A percentile compares a stretch with the other conserved stretches of the same genome.
Evolutionary conservation across 2,113 vertebrate species (phyloP).

Genomic region (Saccopteryx leptura): DNA sequence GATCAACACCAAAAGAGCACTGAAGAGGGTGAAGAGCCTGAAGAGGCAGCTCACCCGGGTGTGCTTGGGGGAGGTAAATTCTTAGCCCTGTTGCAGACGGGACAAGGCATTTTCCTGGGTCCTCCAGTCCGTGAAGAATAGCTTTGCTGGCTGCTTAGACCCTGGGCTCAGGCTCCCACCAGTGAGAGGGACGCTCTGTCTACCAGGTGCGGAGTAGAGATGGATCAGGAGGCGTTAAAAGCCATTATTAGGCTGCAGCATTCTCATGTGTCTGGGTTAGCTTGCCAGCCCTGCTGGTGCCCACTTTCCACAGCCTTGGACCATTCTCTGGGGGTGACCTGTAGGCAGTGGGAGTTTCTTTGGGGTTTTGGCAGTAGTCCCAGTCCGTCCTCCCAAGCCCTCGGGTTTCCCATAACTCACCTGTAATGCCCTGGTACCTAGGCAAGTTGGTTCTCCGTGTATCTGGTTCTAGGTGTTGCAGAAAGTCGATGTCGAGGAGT

Average conservation of each 20-base stretch:
- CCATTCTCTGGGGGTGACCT: neutral
- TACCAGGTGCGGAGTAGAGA: neutral
- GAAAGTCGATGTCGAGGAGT: slow-evolving; percentile 94
- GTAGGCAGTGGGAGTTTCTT: neutral
- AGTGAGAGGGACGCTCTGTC: neutral
- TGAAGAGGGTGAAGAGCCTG: slow-evolving; percentile 93
- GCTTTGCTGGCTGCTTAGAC: neutral
- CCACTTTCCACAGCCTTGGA: neutral
- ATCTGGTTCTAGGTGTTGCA: slow-evolving; percentile 92
- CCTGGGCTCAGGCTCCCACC: neutral
- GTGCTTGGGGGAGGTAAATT: slow-evolving; percentile 94
- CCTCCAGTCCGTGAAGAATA: accelerated
- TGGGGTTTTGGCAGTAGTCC: neutral
- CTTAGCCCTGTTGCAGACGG: accelerated
- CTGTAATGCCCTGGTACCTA: neutral
- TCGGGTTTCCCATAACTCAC: neutral
- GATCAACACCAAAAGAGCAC: slow-evolving; percentile 91
- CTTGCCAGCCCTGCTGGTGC: neutral
- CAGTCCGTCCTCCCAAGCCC: neutral
- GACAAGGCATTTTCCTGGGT: too few species aligned
- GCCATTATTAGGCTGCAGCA: neutral
- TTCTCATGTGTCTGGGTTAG: neutral
- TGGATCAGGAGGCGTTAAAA: neutral
- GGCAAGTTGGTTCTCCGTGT: neutral
- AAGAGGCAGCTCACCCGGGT: slow-evolving; percentile 94